Evolutionary conservation across 2,113 vertebrate genomes (phyloP).

Genomic region (Candoia aspera): DNA sequence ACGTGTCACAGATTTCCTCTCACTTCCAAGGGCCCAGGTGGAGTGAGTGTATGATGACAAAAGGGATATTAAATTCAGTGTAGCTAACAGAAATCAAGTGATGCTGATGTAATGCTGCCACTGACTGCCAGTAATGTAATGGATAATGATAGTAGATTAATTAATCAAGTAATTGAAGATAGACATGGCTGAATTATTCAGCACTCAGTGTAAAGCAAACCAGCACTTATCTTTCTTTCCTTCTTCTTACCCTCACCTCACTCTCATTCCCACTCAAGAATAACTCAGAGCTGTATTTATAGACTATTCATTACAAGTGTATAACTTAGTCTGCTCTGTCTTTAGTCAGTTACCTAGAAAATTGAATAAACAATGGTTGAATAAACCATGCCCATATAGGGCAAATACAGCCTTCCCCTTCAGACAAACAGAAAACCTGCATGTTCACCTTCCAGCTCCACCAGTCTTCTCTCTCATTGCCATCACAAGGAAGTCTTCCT

Average conservation of each 20-base stretch:
- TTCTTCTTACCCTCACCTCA: neutral
- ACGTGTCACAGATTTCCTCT: neutral
- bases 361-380: neutral
- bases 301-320: neutral
- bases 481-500: neutral
- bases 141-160: slow-evolving; percentile 51
- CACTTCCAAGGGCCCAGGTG: neutral
- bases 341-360: neutral
- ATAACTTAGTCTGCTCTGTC: neutral
- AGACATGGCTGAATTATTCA: slow-evolving; percentile 56
- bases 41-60: neutral
- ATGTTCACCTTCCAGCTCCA: neutral
- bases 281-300: neutral
- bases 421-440: neutral
- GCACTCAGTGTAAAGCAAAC: slow-evolving; percentile 29
- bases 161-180: slow-evolving; percentile 35
- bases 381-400: neutral
- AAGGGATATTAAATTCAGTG: neutral
- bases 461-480: too few relatives aligned
- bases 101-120: neutral
- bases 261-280: slow-evolving; percentile 10
- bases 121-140: slow-evolving; percentile 39
- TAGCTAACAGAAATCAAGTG: neutral
- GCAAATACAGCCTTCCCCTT: neutral
- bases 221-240: neutral